Conservation (phyloP, 2,797 vertebrate genomes). For the Silurus lanzhouensis region DNA sequence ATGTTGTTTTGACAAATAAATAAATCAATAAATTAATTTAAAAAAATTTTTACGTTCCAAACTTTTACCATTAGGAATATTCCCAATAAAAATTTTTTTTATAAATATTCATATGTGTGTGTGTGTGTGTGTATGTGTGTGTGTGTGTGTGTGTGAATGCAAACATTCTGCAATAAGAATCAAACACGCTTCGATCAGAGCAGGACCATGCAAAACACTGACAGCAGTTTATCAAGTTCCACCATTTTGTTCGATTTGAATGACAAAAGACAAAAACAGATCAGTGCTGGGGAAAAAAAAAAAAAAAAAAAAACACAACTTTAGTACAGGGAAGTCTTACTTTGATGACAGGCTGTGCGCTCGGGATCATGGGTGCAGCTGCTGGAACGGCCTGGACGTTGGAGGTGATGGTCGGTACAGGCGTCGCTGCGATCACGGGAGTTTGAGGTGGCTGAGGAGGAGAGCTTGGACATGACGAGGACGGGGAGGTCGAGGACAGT, state of each 20-base stretch:
- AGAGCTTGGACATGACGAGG: slow-evolving; percentile 82
- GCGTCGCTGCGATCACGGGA: slow-evolving; percentile 88
- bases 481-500: slow-evolving; percentile 84
- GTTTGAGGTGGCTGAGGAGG: slow-evolving; percentile 85
- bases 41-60: no score
- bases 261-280: background rate
- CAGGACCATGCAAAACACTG: background rate
- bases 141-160: no score
- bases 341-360: slow-evolving; percentile 91
- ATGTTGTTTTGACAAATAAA: no score
- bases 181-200: background rate
- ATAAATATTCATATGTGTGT: no score
- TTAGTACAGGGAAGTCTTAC: slow-evolving; percentile 66
- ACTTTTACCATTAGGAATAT: no score
- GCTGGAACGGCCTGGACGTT: slow-evolving; percentile 74
- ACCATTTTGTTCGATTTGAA: background rate
- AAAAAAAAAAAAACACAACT: no score
- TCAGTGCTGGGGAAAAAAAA: no score
- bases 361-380: slow-evolving; percentile 83
- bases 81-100: no score
- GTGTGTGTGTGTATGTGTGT: no score
- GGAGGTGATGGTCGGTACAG: slow-evolving; percentile 85
- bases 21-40: no score
- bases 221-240: background rate
- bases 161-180: background rate